Evolutionary conservation across 2,797 vertebrate species (phyloP).

Genomic region (Catharus ustulatus): DNA sequence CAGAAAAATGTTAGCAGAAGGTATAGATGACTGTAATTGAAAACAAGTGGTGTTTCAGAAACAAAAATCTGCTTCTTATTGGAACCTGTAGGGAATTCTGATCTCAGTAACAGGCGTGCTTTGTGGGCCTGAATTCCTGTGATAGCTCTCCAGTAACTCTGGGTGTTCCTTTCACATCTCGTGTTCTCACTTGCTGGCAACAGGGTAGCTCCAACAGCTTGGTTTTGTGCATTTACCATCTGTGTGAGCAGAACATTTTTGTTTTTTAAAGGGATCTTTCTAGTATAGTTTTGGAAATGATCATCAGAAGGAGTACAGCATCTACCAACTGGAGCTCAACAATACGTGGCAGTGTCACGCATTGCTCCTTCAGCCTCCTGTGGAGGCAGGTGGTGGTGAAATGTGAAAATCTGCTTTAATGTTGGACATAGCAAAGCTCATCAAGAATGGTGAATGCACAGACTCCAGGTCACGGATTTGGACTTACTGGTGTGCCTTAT

Average conservation of each 20-base stretch:
- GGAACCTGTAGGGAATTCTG: constrained; percentile 23
- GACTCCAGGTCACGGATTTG: not conserved
- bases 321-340: not conserved
- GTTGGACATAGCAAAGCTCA: not conserved
- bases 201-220: not conserved
- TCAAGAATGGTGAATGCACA: not conserved
- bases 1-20: constrained; percentile 38
- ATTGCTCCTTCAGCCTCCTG: not conserved
- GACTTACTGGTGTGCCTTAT: not conserved
- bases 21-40: constrained; percentile 35
- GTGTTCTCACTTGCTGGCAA: constrained; percentile 1
- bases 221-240: constrained; percentile 10
- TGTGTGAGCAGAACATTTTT: not conserved
- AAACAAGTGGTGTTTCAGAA: constrained; percentile 30
- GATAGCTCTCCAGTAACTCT: constrained; percentile 32
- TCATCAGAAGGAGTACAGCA: not conserved
- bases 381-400: not conserved
- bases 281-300: not conserved
- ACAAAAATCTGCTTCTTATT: constrained; percentile 28
- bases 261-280: not conserved
- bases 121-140: constrained; percentile 21
- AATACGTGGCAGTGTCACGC: not conserved
- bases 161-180: constrained; percentile 15
- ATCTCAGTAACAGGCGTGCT: not conserved
- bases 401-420: not conserved